Conservation (phyloP, 2,797 vertebrate species). For the Acanthurus lineatus region DNA sequence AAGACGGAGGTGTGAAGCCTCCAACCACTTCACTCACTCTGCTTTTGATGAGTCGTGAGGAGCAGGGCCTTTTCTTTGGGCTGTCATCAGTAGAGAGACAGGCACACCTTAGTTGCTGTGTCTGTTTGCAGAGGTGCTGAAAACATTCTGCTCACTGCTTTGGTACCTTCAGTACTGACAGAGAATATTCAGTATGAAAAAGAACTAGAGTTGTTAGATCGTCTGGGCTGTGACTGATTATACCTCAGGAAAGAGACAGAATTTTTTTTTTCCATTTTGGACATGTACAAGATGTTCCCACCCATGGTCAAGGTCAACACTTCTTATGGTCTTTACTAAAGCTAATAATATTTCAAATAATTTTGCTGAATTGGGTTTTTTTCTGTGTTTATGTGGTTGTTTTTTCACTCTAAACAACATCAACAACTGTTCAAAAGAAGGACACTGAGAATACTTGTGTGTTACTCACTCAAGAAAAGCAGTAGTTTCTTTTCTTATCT, state of each 20-base stretch:
- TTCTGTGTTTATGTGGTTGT: background rate
- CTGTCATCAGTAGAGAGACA: constrained; percentile 37
- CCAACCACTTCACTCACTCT: constrained; percentile 3
- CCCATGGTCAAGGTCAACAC: background rate
- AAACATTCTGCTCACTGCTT: constrained; percentile 48
- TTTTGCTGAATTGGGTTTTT: background rate
- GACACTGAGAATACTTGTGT: background rate
- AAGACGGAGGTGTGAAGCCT: constrained; percentile 32
- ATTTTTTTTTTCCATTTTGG: background rate
- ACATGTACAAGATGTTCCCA: background rate
- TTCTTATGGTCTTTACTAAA: background rate
- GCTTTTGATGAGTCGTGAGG: constrained; percentile 25
- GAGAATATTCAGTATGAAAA: constrained; percentile 47
- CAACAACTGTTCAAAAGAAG: background rate
- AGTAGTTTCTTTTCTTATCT: no score
- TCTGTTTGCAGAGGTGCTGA: constrained; percentile 67
- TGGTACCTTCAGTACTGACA: constrained; percentile 29
- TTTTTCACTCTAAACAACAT: background rate
- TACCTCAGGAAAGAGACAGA: constrained; percentile 21
- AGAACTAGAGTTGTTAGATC: constrained; percentile 68
- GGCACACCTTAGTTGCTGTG: constrained; percentile 43
- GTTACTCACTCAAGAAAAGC: background rate
- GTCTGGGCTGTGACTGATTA: constrained; percentile 80
- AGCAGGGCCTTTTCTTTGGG: constrained; percentile 1
- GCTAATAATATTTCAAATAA: background rate